Evolutionary conservation across 1,140 invertebrate species (phyloP), one percentile per base, ranked within the genome.

Genomic region (Drosophila lacertosa): DNA sequence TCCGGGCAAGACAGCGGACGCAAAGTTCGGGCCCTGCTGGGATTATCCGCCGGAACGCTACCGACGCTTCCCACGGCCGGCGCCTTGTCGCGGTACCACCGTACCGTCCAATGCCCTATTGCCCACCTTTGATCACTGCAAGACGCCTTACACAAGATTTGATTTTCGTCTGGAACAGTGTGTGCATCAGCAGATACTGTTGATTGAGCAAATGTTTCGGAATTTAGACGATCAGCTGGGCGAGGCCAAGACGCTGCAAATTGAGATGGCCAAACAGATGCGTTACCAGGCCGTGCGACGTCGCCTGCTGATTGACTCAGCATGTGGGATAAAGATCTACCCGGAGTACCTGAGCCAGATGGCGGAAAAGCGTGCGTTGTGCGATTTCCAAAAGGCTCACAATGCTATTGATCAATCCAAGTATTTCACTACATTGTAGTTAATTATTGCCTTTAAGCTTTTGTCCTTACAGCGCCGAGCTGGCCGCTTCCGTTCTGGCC

Each of bases 261-360:
- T 88, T 29, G 20, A 60, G 5, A 58, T 48, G 45, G 66, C 57
- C 2, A 51, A 88, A 24, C 32, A 48, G n/a, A 82, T 88, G 82
- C 82, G 77, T 0, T 77, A 82, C 15, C 82, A 88, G 1, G 59
- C 74, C 20, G 68, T 77, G 32, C 55, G 82, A 0, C 76, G 86
- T 37, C 70, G 78, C 7, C 44, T 88, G 0, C 13, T 88, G 0
- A 40, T 48, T 10, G 35, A 37, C 0, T 68, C 53, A 0, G 62
- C 57, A 1, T 75, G 51, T 33, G 70, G 60, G 42, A 74, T 59
- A 2, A 89, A 88, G 39, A 45, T 79, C 5, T 88, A 83, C 29
- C 83, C 83, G 2, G 78, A 88, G 18, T 89, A 79, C 11, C 26
- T 88, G 0, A 88, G 82, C 13, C 64, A 66, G 11, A 55, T 81